Conservation (phyloP, 1,140 invertebrate species). For the Druon quercuslanigerum region DNA sequence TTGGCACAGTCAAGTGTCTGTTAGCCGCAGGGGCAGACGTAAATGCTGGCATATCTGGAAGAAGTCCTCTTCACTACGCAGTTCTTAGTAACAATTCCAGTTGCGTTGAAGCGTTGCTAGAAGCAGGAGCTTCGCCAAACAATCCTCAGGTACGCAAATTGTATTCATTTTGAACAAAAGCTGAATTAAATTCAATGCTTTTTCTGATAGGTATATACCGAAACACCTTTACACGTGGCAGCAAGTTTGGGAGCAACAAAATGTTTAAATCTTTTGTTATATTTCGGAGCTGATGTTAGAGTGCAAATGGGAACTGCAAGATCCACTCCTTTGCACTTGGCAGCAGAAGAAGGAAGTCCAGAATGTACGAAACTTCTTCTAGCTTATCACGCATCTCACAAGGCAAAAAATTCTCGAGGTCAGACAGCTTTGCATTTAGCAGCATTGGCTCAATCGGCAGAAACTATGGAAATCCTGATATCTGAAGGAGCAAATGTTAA, state of each 20-base stretch:
- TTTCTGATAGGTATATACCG: slow-evolving; percentile 81
- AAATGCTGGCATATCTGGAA: slow-evolving; percentile 82
- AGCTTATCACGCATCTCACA: slow-evolving; percentile 82
- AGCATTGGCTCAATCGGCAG: slow-evolving; percentile 83
- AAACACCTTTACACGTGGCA: slow-evolving; percentile 89
- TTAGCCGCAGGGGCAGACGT: slow-evolving; percentile 82
- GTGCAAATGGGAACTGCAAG: slow-evolving; percentile 81
- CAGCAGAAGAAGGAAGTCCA: slow-evolving; percentile 86
- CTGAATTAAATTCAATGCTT: too few relatives aligned
- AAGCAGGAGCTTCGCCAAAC: slow-evolving; percentile 84
- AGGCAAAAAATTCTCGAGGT: slow-evolving; percentile 81
- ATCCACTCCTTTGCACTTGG: slow-evolving; percentile 87
- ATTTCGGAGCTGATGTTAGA: slow-evolving; percentile 84
- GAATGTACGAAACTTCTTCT: slow-evolving; percentile 84
- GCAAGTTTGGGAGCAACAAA: slow-evolving; percentile 82
- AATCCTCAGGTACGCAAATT: slow-evolving; percentile 80
- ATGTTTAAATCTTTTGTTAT: slow-evolving; percentile 82
- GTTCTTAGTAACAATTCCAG: slow-evolving; percentile 82
- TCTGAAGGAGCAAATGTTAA: slow-evolving; percentile 79
- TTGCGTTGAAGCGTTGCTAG: slow-evolving; percentile 81
- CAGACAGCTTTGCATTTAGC: slow-evolving; percentile 88
- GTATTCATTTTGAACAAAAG: not conserved
- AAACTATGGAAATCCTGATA: slow-evolving; percentile 83
- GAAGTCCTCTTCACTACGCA: slow-evolving; percentile 83
- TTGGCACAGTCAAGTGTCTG: slow-evolving; percentile 78